These are phyloP conservation scores for Drosophila rellima DNA, from an alignment of 2,888 invertebrate genomes.

Conservation along the genomic window DNA sequence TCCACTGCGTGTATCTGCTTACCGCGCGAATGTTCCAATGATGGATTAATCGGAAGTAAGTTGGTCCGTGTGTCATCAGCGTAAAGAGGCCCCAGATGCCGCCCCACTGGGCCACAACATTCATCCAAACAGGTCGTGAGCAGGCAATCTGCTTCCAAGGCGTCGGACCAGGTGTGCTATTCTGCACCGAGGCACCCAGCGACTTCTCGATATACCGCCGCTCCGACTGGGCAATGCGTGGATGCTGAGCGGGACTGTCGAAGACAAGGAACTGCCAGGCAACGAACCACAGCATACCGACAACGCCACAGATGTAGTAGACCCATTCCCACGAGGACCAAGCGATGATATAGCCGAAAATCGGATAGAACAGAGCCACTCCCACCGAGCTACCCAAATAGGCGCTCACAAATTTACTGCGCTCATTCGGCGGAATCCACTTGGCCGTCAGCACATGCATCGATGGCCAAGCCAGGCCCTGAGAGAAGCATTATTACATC, in stretches of 20 bases:
- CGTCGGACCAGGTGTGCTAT: conserved; percentile 85
- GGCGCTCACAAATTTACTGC: conserved; percentile 90
- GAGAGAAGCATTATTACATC: not conserved
- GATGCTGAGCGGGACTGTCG: conserved; percentile 89
- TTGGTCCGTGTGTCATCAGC: conserved; percentile 90
- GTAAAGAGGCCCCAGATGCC: conserved; percentile 90
- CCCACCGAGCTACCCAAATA: conserved; percentile 89
- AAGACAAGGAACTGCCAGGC: conserved; percentile 89
- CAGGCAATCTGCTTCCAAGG: conserved; percentile 89
- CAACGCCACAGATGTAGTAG: conserved; percentile 88
- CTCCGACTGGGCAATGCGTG: conserved; percentile 88
- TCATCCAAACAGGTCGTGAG: conserved; percentile 89
- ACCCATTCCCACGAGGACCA: conserved; percentile 90
- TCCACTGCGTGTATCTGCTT: conserved; percentile 72
- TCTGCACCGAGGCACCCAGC: conserved; percentile 86
- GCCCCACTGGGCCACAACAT: conserved; percentile 89
- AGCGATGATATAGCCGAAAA: conserved; percentile 89
- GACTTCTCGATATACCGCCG: conserved; percentile 87
- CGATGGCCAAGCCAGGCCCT: conserved; percentile 91
- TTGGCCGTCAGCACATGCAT: conserved; percentile 92
- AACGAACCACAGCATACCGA: conserved; percentile 89
- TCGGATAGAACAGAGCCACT: conserved; percentile 89
- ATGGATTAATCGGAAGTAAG: conserved; percentile 90
- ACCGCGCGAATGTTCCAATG: conserved; percentile 90
- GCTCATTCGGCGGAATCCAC: conserved; percentile 93